Percentiles rank a stretch among this genome's conserved stretches.
Conservation (phyloP, 2,888 invertebrate species). For the Zootermopsis nevadensis region DNA sequence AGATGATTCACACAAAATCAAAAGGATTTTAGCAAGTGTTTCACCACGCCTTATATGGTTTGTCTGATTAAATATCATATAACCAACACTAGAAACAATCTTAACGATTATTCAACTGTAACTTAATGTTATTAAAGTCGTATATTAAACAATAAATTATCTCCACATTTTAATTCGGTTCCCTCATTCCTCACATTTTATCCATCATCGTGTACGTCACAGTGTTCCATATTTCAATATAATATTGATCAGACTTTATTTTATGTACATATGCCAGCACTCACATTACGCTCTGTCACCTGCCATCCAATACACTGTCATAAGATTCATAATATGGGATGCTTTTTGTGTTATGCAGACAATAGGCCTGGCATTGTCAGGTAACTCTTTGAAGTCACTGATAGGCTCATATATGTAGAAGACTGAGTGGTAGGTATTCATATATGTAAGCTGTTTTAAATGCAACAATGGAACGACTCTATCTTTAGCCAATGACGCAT, state of each 20-base stretch:
- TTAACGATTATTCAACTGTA: no score
- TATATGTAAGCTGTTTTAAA: background rate
- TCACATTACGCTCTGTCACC: background rate
- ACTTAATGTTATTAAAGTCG: no score
- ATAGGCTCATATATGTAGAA: slow-evolving; percentile 19
- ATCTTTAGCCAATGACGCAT: background rate
- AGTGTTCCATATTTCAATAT: slow-evolving; percentile 5
- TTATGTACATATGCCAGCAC: background rate
- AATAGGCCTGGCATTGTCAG: slow-evolving; percentile 32
- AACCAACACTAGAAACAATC: no score
- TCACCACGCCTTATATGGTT: no score
- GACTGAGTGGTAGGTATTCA: slow-evolving; percentile 3
- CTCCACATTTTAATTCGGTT: no score
- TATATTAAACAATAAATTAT: no score
- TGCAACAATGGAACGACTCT: background rate
- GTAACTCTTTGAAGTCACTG: slow-evolving; percentile 24
- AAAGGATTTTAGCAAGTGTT: no score
- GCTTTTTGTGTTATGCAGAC: slow-evolving; percentile 23
- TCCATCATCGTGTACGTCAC: background rate
- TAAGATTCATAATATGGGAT: background rate
- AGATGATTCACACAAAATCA: no score
- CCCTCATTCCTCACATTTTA: no score
- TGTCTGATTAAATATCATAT: no score
- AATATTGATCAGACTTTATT: slow-evolving; percentile 19
- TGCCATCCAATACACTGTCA: slow-evolving; percentile 18